phyloP scores from a whole-genome alignment of 2,113 vertebrate species.

The Pseudorectes ferrugineus region DNA sequence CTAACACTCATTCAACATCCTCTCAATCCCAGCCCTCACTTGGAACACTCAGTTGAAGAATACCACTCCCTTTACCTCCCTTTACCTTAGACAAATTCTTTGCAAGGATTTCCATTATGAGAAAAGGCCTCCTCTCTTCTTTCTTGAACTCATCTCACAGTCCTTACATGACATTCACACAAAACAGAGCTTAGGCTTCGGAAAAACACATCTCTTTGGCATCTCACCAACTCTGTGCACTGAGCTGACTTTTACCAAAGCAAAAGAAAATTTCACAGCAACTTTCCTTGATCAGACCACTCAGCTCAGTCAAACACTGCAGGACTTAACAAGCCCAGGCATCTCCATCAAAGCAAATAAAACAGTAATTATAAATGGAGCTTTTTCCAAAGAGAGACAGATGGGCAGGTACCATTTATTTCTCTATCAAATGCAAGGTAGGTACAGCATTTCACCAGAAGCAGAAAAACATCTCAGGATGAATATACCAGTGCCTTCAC shows the following conservation, averaged over 20 bases:
- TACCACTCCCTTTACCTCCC: background rate
- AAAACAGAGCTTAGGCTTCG: background rate
- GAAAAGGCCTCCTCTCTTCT: background rate
- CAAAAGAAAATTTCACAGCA: background rate
- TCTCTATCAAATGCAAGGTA: background rate
- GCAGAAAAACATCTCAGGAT: background rate
- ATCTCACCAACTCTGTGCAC: background rate
- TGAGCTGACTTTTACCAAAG: background rate
- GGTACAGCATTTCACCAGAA: background rate
- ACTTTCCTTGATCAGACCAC: background rate
- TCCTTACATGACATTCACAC: background rate
- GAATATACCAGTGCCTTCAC: background rate
- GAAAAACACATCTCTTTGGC: background rate
- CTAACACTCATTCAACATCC: background rate
- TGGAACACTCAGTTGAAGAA: background rate
- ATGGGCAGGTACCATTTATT: background rate
- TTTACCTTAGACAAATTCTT: background rate
- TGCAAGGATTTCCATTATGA: background rate
- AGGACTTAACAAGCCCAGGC: background rate
- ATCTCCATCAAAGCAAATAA: background rate
- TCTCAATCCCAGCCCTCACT: background rate
- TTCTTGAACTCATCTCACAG: background rate
- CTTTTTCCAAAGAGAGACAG: background rate
- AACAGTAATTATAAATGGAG: background rate
- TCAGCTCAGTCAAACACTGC: background rate